Base-by-base conservation (phyloP, 2,113 vertebrate genomes). In the Cynoglossus semilaevis region DNA sequence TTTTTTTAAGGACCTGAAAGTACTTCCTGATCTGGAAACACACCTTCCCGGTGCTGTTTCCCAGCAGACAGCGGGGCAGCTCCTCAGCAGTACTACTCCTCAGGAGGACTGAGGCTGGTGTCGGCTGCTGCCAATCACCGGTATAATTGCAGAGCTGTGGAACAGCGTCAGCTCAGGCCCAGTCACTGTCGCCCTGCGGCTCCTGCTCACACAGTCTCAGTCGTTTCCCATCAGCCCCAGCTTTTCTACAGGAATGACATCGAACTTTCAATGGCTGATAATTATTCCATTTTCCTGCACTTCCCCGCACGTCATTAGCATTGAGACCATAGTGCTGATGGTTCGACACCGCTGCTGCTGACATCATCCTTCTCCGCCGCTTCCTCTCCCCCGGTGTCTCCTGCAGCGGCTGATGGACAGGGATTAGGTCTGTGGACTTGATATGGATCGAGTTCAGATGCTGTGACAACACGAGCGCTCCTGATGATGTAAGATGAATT, bases 221-320 rank as follows among this genome's bases (percentile, higher is more conserved):
- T 49, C 74, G 69, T 72, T 84, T 15, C 81, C 69, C 77, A 81
- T 85, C 73, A 76, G 83, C 77, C 76, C 77, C 72, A 79, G 83
- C 81, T 85, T 83, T 84, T 85, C 77, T 78, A 78, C 70, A 56
- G 58, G 42, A 69, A 83, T 83, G 69, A 83, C 81, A 85, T 84
- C 76, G 77, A 77, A 81, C 81, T 77, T 78, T 79, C 81, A 79
- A 70, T 76, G 77, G 73, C 73, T 79, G 68, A 58, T 84, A 81
- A 85, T 85, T 84, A 87, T 62, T 73, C 69, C 81, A 78, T 80
- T 83, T 74, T 80, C 58, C 76, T 48, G 82, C 71, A 72, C 80
- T 71, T 69, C 81, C 76, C 74, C 63, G 70, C 64, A 43, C 66
- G 51, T 75, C 80, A 80, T 86, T 86, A 83, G 76, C 82, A 85